Evolutionary conservation across 2,888 invertebrate genomes (phyloP), one percentile per base, ranked within the genome.

Genomic region (Apamea sordens): DNA sequence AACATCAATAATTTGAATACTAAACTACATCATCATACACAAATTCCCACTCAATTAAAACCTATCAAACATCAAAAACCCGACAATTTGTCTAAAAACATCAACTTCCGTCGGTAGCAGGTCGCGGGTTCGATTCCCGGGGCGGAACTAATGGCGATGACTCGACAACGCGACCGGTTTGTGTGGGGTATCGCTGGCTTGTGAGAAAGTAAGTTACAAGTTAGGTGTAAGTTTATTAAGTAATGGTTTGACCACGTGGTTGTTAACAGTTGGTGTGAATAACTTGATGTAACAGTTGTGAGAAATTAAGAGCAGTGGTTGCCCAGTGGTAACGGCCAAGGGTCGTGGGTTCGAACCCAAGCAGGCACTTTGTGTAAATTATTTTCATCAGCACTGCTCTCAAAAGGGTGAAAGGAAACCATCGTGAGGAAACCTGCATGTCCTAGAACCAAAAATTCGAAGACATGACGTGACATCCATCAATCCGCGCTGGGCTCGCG

Each of bases 101-200:
- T 76, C 76, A 76, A 91, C 92, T 92, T 94, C 93, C 93, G 91
- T 89, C 84, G 79, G 78, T 64, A 77, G 75, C 85, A 79, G 91
- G 90, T 91, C 90, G 90, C 92, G 85, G 89, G 93, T 94, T 94
- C 89, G 91, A 80, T 88, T 91, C 93, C 92, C 90, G 92, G 88
- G 47, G 94, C 93, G 94, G 92, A 93, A 94, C 95, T 92, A 94
- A 95, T 93, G 90, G 88, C 91, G 91, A 92, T 95, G 94, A 94
- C 94, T 93, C 79, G 91, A 85, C 89, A 85, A 13, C 73, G n/a
- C 81, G 82, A 91, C 92, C 86, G 92, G 93, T 93, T 91, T 80
- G 56, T 76, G 69, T 75, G 83, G 86, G 82, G 74, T 84, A 80
- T 70, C 77, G 80, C 76, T 87, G 72, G 73, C 65, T 75, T 82